Percentiles rank a stretch among this genome's conserved stretches.
These are phyloP conservation scores for Ceryle rudis DNA, from an alignment of 2,797 vertebrate species.

Conservation along the genomic window DNA sequence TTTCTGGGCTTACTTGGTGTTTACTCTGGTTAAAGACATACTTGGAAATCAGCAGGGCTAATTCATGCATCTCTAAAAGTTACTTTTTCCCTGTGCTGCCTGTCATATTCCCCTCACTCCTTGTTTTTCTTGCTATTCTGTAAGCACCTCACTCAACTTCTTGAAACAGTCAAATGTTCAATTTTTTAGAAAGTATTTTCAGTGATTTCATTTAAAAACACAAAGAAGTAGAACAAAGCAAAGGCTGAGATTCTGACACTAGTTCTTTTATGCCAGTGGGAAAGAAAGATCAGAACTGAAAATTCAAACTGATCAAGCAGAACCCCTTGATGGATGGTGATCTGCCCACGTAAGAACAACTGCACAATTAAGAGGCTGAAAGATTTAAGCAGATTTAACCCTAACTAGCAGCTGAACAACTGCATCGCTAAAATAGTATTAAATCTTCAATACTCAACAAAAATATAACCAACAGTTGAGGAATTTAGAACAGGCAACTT, in stretches of 20 bases:
- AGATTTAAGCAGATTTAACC: constrained; percentile 10
- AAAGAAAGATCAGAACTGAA: constrained; percentile 29
- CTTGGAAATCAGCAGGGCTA: neutral
- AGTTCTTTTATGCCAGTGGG: neutral
- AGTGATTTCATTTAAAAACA: constrained; percentile 4
- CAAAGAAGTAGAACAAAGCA: neutral
- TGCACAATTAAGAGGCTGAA: neutral
- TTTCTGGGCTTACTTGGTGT: neutral
- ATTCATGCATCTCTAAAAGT: neutral
- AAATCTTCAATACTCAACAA: neutral
- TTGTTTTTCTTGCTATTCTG: neutral
- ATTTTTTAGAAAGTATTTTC: neutral
- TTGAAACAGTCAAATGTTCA: neutral
- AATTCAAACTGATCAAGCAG: neutral
- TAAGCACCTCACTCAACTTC: neutral
- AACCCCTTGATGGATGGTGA: neutral
- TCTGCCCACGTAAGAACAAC: neutral
- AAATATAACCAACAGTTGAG: neutral
- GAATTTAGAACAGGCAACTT: constrained; percentile 1
- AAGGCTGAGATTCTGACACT: neutral
- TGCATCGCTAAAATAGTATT: neutral
- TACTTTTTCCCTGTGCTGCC: neutral
- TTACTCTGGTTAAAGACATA: neutral
- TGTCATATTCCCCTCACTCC: neutral
- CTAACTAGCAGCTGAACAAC: neutral